Percentiles rank a stretch among this genome's conserved stretches.
phyloP scores from a whole-genome alignment of 2,113 vertebrate genomes.

The Saccopteryx bilineata region DNA sequence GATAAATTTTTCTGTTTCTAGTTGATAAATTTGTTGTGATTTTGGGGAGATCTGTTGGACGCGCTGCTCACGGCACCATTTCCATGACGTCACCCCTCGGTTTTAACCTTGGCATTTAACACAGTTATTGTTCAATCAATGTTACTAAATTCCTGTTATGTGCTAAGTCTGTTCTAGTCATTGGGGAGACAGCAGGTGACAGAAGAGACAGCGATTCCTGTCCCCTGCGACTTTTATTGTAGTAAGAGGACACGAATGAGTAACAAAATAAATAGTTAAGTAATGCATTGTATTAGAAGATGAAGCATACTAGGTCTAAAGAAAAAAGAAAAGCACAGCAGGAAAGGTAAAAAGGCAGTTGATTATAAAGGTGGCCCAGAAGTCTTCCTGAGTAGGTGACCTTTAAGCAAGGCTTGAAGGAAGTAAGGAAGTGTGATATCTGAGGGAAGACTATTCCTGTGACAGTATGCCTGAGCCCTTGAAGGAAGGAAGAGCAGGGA shows the following conservation, averaged over 20 bases:
- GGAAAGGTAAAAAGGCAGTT: neutral
- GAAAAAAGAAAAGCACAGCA: neutral
- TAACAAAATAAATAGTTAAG: neutral
- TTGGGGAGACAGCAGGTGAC: neutral
- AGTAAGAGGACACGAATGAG: neutral
- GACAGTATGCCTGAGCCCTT: fast-evolving
- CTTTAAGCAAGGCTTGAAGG: neutral
- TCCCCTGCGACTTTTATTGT: neutral
- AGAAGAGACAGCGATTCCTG: neutral
- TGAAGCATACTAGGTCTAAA: neutral
- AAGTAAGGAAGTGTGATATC: neutral
- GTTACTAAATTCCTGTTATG: neutral
- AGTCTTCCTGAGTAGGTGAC: neutral
- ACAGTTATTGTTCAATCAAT: neutral
- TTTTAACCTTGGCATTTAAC: neutral
- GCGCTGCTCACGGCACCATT: too few species aligned
- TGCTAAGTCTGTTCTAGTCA: neutral
- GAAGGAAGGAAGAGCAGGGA: neutral
- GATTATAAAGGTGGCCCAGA: neutral
- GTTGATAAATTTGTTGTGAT: too few species aligned
- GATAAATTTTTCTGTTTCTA: too few species aligned
- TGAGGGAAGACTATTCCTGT: neutral
- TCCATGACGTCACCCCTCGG: too few species aligned
- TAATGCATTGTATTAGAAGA: neutral
- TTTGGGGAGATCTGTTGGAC: too few species aligned